These are phyloP conservation scores for Ancistrus triradiatus DNA, from an alignment of 2,113 vertebrate genomes.

Conservation along the genomic window DNA sequence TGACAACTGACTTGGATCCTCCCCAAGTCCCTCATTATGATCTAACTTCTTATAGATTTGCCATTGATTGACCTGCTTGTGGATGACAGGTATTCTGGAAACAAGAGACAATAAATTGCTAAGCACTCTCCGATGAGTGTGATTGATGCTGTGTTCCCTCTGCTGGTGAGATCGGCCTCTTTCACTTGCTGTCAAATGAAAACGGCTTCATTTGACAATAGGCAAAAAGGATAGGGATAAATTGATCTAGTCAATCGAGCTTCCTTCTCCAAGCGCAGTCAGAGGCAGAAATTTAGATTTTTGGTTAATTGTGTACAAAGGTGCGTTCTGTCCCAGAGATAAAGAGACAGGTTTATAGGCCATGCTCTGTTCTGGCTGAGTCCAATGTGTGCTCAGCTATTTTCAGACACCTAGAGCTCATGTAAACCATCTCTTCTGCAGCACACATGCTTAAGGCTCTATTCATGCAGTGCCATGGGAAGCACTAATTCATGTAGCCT, in stretches of 20 bases:
- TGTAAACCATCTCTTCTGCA: no score
- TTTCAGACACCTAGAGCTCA: no score
- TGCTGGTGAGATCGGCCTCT: conserved; percentile 40
- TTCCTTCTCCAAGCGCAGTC: conserved; percentile 38
- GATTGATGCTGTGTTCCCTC: conserved; percentile 53
- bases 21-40: conserved; percentile 54
- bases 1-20: conserved; percentile 44
- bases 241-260: no score
- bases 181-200: conserved; percentile 52
- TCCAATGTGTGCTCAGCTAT: no score
- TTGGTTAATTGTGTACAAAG: no score
- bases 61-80: conserved; percentile 63
- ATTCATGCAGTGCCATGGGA: no score
- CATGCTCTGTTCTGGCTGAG: no score
- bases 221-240: conserved; percentile 48
- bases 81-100: conserved; percentile 60
- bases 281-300: conserved; percentile 50
- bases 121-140: conserved; percentile 54
- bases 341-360: no score
- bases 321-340: no score
- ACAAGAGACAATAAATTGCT: conserved; percentile 58
- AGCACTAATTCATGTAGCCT: no score
- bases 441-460: no score
- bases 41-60: conserved; percentile 56
- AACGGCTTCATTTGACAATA: conserved; percentile 60